phyloP scores from a whole-genome alignment of 2,797 vertebrate genomes.

The Notolabrus celidotus region DNA sequence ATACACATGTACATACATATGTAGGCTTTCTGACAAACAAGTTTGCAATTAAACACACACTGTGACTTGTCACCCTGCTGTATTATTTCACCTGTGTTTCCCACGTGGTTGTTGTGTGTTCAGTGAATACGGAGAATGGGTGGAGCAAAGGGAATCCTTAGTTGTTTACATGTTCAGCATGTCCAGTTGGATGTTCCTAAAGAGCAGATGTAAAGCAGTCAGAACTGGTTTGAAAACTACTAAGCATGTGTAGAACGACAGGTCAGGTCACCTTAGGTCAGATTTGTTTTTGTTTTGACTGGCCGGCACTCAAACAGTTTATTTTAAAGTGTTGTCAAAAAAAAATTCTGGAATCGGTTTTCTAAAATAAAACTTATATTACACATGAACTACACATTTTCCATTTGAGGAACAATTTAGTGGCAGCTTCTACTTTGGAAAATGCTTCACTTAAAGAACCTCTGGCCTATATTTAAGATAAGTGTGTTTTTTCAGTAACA shows the following conservation, averaged over 20 bases:
- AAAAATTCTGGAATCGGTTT: background rate
- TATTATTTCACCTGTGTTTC: slow-evolving; percentile 39
- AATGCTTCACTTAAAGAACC: too few relatives aligned
- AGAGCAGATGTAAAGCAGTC: slow-evolving; percentile 38
- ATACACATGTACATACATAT: background rate
- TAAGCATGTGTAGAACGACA: slow-evolving; percentile 1
- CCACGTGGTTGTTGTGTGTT: slow-evolving; percentile 4
- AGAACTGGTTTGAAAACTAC: slow-evolving; percentile 41
- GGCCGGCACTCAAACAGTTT: background rate
- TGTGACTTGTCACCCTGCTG: slow-evolving; percentile 2
- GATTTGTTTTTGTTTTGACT: background rate
- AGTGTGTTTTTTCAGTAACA: too few relatives aligned
- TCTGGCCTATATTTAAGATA: too few relatives aligned
- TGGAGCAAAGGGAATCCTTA: slow-evolving; percentile 20
- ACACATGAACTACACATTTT: too few relatives aligned
- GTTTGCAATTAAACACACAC: background rate
- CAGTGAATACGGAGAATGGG: slow-evolving; percentile 6
- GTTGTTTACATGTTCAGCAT: slow-evolving; percentile 56
- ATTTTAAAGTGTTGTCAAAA: background rate
- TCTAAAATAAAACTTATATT: too few relatives aligned
- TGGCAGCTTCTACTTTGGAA: too few relatives aligned
- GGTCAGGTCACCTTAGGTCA: slow-evolving; percentile 12
- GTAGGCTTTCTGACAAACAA: background rate
- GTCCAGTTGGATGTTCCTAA: slow-evolving; percentile 25
- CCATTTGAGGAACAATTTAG: too few relatives aligned